Percentiles rank a stretch among this genome's conserved stretches.
Evolutionary conservation across 2,113 vertebrate species (phyloP).

Genomic region (Canis aureus): DNA sequence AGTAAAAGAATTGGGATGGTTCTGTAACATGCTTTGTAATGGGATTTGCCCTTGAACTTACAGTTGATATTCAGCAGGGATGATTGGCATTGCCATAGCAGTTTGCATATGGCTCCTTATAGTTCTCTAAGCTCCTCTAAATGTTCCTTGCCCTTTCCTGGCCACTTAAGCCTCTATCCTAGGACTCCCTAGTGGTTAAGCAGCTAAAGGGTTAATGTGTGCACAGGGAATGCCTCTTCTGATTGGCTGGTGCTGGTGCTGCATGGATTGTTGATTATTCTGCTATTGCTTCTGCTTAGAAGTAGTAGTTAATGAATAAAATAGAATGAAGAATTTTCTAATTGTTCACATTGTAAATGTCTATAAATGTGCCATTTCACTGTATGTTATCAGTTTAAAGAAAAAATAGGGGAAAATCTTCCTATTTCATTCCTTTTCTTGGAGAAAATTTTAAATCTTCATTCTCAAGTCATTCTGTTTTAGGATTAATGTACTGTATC

Average conservation of each 20-base stretch:
- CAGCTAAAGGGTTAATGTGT: background rate
- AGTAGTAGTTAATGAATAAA: background rate
- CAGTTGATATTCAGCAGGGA: background rate
- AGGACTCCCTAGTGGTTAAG: background rate
- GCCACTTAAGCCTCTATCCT: background rate
- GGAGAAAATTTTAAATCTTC: background rate
- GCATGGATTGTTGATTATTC: background rate
- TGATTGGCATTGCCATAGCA: background rate
- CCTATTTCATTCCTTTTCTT: conserved; percentile 29
- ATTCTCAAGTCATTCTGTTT: background rate
- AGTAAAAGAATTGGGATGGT: background rate
- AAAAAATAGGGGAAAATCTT: background rate
- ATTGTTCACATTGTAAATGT: background rate
- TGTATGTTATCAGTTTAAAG: background rate
- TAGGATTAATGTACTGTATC: background rate
- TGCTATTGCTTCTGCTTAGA: background rate
- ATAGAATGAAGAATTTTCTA: background rate
- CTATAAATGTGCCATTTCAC: background rate
- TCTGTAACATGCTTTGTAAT: background rate
- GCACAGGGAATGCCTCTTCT: background rate
- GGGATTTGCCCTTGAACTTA: background rate
- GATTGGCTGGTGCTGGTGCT: background rate
- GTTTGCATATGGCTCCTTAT: background rate
- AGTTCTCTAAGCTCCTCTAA: background rate
- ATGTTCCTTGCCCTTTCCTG: background rate